Conservation (phyloP, 2,797 vertebrate species). For the Huso huso region DNA sequence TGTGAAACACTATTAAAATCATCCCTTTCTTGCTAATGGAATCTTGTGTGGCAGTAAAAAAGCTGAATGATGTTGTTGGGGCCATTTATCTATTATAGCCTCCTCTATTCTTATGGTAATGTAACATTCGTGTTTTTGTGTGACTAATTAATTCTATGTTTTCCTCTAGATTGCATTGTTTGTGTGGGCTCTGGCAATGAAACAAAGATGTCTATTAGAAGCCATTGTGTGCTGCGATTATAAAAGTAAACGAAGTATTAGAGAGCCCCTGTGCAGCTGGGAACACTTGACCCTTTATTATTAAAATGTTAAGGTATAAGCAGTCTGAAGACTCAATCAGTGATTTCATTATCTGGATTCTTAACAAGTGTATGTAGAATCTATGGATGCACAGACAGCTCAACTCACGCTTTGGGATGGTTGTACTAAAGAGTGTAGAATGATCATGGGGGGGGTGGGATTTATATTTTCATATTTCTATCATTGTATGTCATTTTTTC, state of each 20-base stretch:
- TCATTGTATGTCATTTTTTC: too few relatives aligned
- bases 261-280: constrained; percentile 55
- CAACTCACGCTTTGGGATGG: too few relatives aligned
- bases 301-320: constrained; percentile 45
- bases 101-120: constrained; percentile 65
- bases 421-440: too few relatives aligned
- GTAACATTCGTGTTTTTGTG: constrained; percentile 42
- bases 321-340: constrained; percentile 55
- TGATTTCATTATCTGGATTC: constrained; percentile 43
- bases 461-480: too few relatives aligned
- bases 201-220: constrained; percentile 60
- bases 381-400: background rate
- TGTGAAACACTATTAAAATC: constrained; percentile 29
- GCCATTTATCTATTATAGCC: constrained; percentile 48
- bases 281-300: constrained; percentile 47
- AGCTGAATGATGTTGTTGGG: constrained; percentile 46
- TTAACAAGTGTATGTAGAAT: constrained; percentile 31
- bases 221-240: constrained; percentile 49
- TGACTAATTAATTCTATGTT: constrained; percentile 56
- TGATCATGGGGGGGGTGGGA: too few relatives aligned
- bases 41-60: constrained; percentile 60
- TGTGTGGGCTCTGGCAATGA: constrained; percentile 59
- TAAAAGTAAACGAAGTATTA: constrained; percentile 61
- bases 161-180: constrained; percentile 51
- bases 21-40: constrained; percentile 57